Base-by-base conservation (phyloP, 2,797 vertebrate genomes). In the Pipistrellus pygmaeus region DNA sequence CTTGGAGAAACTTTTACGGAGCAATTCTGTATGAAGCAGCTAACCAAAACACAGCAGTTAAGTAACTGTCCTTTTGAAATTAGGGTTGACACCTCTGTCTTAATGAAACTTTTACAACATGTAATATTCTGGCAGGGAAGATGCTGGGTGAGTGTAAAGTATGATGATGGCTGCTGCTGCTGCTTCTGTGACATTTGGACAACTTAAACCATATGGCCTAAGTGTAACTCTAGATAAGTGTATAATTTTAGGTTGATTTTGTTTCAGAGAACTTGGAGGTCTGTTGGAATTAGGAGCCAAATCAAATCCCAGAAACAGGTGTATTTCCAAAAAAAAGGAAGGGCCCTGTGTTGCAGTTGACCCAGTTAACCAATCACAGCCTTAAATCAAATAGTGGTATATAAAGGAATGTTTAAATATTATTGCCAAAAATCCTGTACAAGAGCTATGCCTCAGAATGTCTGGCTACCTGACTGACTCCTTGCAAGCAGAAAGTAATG, bases 191-290 rank as follows among this genome's bases (percentile, higher is more conserved):
- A 96, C 96, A 97, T 96, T 97, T 97, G 96, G 96, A 96, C 96
- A 95, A 92, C 96, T 97, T 94, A 91, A 96, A 95, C 95, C 96
- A 97, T 96, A 95, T 96, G 96, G 96, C 94, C 89, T 87, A 83
- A 96, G 73, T 96, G 96, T 86, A 97, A 96, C 94, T 96, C 96
- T 93, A 96, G 96, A 97, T 96, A 97, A 96, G 96, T 85, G 90
- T 95, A 85, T 95, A 96, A 96, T 97, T 97, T 97, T 97, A 97
- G 96, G 93, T 94, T 96, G 95, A 96, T 97, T 96, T 95, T 95
- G 94, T 94, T 97, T 97, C 96, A 96, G 96, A 97, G 93, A 94
- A 95, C 93, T 96, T 96, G 95, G 95, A 97, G 93, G 90, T 95
- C 95, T 96, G 95, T 95, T 96, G 95, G 95, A 95, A 96, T 96